Percentiles rank a stretch among this genome's conserved stretches.
These are phyloP conservation scores for Pogonomyrmex californicus DNA, from an alignment of 1,140 invertebrate genomes.

Conservation along the genomic window DNA sequence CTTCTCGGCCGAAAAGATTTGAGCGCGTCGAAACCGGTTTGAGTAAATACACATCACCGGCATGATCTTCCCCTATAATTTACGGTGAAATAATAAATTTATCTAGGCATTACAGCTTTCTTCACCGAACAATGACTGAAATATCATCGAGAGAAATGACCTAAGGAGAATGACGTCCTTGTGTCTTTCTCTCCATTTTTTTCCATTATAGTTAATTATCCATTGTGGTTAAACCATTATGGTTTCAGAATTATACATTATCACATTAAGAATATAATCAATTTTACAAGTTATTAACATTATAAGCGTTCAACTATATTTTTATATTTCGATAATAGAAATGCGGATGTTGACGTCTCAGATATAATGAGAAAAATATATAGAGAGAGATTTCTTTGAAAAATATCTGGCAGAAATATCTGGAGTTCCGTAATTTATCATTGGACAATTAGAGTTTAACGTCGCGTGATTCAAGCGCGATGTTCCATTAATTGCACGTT, in stretches of 20 bases:
- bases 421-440: not conserved
- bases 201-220: not conserved
- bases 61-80: conserved; percentile 62
- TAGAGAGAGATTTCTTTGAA: not conserved
- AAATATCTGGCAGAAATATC: not conserved
- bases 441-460: not conserved
- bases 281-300: conserved; percentile 47
- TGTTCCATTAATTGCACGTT: conserved; percentile 34
- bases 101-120: conserved; percentile 37
- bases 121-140: not conserved
- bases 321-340: not conserved
- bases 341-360: not conserved
- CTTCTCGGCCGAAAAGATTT: conserved; percentile 47
- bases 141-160: conserved; percentile 20
- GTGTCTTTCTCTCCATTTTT: not conserved
- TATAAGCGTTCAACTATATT: conserved; percentile 1
- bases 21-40: conserved; percentile 67
- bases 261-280: conserved; percentile 14
- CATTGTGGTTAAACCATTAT: too few relatives aligned
- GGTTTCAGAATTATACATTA: not conserved
- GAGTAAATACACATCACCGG: conserved; percentile 62
- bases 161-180: not conserved
- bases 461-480: not conserved
- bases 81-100: conserved; percentile 58
- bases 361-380: not conserved